phyloP scores from a whole-genome alignment of 1,140 invertebrate genomes.

The Lucilia sericata region DNA sequence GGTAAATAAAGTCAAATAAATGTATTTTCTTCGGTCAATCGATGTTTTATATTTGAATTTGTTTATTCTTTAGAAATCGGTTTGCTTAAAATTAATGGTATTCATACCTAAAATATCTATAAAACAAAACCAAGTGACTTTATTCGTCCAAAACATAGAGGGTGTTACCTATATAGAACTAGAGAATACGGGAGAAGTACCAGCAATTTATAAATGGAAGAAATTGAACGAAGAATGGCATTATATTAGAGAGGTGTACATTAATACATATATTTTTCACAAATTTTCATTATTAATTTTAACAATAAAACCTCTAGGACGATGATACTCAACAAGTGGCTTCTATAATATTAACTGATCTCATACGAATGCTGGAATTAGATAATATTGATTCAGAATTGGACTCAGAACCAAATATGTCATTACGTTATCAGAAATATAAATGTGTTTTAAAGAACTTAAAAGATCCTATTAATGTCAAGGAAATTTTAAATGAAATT shows the following conservation, averaged over 20 bases:
- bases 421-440: constrained; percentile 56
- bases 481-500: constrained; percentile 58
- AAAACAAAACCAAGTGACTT: constrained; percentile 53
- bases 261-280: too few relatives aligned
- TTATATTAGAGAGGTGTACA: constrained; percentile 2
- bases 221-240: constrained; percentile 51
- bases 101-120: constrained; percentile 54
- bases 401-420: constrained; percentile 55
- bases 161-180: constrained; percentile 50
- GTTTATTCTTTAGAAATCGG: constrained; percentile 43
- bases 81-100: constrained; percentile 48
- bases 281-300: not conserved
- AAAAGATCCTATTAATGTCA: constrained; percentile 48
- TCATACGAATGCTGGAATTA: constrained; percentile 58
- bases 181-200: constrained; percentile 52
- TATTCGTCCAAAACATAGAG: constrained; percentile 52
- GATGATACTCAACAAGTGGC: constrained; percentile 53
- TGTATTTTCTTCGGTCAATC: not conserved
- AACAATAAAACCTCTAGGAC: constrained; percentile 24
- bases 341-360: constrained; percentile 55
- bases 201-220: constrained; percentile 57
- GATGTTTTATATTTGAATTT: not conserved
- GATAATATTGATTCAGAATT: constrained; percentile 53
- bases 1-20: constrained; percentile 12
- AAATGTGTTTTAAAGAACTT: constrained; percentile 51